Conservation (phyloP, 2,888 invertebrate genomes). For the Tupiocoris notatus region DNA sequence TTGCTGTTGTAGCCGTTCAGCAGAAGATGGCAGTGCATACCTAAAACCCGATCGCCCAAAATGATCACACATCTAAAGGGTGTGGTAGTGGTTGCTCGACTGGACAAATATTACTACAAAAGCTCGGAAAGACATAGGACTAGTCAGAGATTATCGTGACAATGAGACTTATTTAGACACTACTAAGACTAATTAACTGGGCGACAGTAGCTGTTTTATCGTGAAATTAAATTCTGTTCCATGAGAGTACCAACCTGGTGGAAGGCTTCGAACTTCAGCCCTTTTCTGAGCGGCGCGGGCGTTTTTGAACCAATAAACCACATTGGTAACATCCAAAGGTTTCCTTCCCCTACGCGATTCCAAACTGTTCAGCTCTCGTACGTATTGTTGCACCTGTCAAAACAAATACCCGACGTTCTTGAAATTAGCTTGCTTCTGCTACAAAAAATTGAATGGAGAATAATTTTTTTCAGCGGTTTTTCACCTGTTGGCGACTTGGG, state of each 20-base stretch:
- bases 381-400: slow-evolving; percentile 80
- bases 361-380: slow-evolving; percentile 86
- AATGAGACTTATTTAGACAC: too few species aligned
- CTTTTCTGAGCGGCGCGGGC: slow-evolving; percentile 93
- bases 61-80: not conserved
- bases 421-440: too few species aligned
- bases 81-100: not conserved
- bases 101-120: too few species aligned
- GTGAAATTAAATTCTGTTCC: too few species aligned
- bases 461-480: too few species aligned
- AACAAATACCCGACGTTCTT: too few species aligned
- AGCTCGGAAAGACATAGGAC: too few species aligned
- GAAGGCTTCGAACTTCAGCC: slow-evolving; percentile 64
- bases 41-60: slow-evolving; percentile 15
- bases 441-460: too few species aligned
- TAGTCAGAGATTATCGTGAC: too few species aligned
- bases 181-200: too few species aligned
- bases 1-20: slow-evolving; percentile 65
- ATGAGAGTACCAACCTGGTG: slow-evolving; percentile 54
- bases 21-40: slow-evolving; percentile 50
- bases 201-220: too few species aligned
- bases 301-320: slow-evolving; percentile 97
- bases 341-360: slow-evolving; percentile 91
- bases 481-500: slow-evolving; percentile 84
- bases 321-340: slow-evolving; percentile 92